Evolutionary conservation across 2,797 vertebrate species (phyloP).

Genomic region (Brotogeris chrysoptera): DNA sequence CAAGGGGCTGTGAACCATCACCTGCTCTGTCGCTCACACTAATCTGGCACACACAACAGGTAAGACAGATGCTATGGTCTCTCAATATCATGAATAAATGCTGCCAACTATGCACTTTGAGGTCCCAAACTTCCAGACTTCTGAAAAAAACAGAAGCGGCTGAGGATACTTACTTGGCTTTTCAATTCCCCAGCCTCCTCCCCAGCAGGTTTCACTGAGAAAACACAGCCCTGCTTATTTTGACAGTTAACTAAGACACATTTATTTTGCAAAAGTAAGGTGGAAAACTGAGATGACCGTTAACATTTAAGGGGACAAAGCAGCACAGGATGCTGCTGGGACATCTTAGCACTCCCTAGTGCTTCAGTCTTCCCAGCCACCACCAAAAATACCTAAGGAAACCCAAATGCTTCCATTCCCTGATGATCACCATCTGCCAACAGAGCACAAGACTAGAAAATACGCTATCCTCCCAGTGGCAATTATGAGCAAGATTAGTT

Average conservation of each 20-base stretch:
- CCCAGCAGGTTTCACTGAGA: neutral
- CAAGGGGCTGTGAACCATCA: neutral
- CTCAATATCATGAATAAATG: neutral
- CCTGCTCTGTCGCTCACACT: fast-evolving
- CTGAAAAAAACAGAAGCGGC: neutral
- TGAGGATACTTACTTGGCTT: neutral
- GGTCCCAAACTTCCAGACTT: neutral
- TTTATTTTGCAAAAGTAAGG: neutral
- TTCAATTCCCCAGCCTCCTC: neutral
- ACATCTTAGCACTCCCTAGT: neutral
- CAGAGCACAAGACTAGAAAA: neutral
- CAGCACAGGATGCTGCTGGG: neutral
- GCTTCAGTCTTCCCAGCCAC: neutral
- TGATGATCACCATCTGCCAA: neutral
- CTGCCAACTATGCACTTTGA: neutral
- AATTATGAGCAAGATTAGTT: neutral
- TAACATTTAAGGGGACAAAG: neutral
- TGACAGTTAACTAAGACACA: neutral
- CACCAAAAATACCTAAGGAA: neutral
- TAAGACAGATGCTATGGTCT: fast-evolving
- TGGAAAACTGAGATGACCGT: neutral
- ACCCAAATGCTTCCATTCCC: neutral
- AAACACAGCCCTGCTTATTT: neutral
- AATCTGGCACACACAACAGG: neutral
- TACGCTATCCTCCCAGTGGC: neutral